These are phyloP conservation scores for Acholoe squamosa DNA, from an alignment of 2,888 invertebrate species.

Conservation along the genomic window DNA sequence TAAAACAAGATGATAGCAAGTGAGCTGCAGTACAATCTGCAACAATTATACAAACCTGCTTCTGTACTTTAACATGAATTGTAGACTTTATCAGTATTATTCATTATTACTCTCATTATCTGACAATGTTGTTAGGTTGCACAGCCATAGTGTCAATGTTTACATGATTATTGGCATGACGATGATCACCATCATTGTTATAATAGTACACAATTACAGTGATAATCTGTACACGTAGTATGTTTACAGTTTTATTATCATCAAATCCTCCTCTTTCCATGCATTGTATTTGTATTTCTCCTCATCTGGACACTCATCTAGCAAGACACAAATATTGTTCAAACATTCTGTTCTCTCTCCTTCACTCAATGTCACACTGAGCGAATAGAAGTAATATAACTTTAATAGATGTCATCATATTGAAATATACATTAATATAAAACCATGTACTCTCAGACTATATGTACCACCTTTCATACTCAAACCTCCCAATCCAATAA, in stretches of 20 bases:
- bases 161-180: background rate
- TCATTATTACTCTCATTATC: background rate
- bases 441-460: background rate
- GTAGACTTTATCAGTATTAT: constrained; percentile 7
- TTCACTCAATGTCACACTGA: constrained; percentile 8
- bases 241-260: background rate
- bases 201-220: background rate
- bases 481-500: background rate
- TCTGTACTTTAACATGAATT: background rate
- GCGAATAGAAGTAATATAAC: background rate
- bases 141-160: constrained; percentile 36
- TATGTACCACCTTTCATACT: background rate
- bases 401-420: constrained; percentile 5
- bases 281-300: background rate
- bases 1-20: background rate
- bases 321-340: background rate
- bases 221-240: constrained; percentile 26
- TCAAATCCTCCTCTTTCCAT: constrained; percentile 14
- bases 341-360: background rate
- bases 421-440: constrained; percentile 41
- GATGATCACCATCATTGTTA: background rate
- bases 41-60: background rate
- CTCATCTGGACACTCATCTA: background rate
- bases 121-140: constrained; percentile 39
- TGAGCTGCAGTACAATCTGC: too few species aligned